Evolutionary conservation across 1,140 invertebrate genomes (phyloP), one percentile per base, ranked within the genome.

Genomic region (Pomacea maculata): DNA sequence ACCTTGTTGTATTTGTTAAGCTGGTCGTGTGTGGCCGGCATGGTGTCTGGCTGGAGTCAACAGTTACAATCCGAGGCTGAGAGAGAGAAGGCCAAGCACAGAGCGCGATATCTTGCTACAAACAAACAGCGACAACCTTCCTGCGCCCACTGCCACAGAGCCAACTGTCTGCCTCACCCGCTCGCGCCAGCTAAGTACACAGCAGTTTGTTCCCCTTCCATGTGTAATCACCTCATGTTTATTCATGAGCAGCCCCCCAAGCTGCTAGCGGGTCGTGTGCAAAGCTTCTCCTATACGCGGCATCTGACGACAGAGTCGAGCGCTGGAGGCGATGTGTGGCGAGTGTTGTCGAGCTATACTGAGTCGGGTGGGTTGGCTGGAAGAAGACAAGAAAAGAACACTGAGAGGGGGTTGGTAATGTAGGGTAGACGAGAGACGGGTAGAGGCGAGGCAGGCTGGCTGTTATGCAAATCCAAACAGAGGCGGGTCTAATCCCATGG

Each of bases 1-100:
- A 87, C 86, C 84, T 86, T 87, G 80, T 86, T 85, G 83, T 87
- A 87, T 81, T 84, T 87, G 52, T 78, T 83, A 57, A 87, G 80
- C 78, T 85, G 83, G 45, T 87, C 86, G 54, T 83, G 78, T 15
- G 86, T 85, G 75, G 81, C 82, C 57, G 86, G 86, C 86, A 87
- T 87, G 55, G 19, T 82, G 78, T n/a, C 73, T 25, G 12, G 19
- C 21, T 4, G 34, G 15, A 10, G 57, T 52, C 14, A 68, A 15
- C 68, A 5, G 45, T 19, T 75, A 34, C 67, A 77, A 3, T 34
- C 63, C 68, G 29, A 78, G 54, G n/a, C 14, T 25, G 55, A 61
- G 11, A 25, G 17, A 55, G 29, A 45, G 54, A 71, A 78, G n/a
- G 68, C 29, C 29, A 45, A 15, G 25, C 15, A 63, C 15, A 15